These are phyloP conservation scores for Pyrgus malvae DNA, from an alignment of 2,888 invertebrate genomes.

Conservation along the genomic window DNA sequence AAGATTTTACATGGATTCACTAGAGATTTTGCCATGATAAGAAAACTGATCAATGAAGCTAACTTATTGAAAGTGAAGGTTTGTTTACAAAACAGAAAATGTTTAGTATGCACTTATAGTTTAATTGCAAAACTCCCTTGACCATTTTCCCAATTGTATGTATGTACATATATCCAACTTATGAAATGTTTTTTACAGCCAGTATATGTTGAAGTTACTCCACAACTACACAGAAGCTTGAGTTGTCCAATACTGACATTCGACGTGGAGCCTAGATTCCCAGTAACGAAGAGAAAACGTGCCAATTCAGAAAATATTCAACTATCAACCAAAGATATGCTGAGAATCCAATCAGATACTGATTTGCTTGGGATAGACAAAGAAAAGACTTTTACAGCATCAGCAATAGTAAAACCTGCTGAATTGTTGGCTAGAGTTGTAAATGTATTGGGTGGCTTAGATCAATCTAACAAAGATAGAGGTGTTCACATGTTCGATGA, in stretches of 20 bases:
- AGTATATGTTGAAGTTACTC: slow-evolving; percentile 86
- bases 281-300: slow-evolving; percentile 76
- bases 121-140: too few relatives aligned
- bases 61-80: slow-evolving; percentile 92
- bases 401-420: slow-evolving; percentile 87
- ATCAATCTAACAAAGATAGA: slow-evolving; percentile 70
- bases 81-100: too few relatives aligned
- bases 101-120: too few relatives aligned
- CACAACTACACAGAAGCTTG: slow-evolving; percentile 78
- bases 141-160: too few relatives aligned
- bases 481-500: slow-evolving; percentile 88
- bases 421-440: slow-evolving; percentile 89
- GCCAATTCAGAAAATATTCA: slow-evolving; percentile 86
- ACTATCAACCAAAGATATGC: slow-evolving; percentile 66
- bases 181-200: slow-evolving; percentile 83
- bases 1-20: slow-evolving; percentile 89
- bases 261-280: slow-evolving; percentile 77
- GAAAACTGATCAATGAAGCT: slow-evolving; percentile 90
- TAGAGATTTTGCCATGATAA: slow-evolving; percentile 87
- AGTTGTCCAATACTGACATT: slow-evolving; percentile 89
- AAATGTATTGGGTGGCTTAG: slow-evolving; percentile 86
- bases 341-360: slow-evolving; percentile 89
- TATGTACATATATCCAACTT: too few relatives aligned
- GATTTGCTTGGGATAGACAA: slow-evolving; percentile 90
- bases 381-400: slow-evolving; percentile 87